Percentiles rank a stretch among this genome's conserved stretches.
These are phyloP conservation scores for Actinemys pallida DNA, from an alignment of 2,113 vertebrate species.

Conservation along the genomic window DNA sequence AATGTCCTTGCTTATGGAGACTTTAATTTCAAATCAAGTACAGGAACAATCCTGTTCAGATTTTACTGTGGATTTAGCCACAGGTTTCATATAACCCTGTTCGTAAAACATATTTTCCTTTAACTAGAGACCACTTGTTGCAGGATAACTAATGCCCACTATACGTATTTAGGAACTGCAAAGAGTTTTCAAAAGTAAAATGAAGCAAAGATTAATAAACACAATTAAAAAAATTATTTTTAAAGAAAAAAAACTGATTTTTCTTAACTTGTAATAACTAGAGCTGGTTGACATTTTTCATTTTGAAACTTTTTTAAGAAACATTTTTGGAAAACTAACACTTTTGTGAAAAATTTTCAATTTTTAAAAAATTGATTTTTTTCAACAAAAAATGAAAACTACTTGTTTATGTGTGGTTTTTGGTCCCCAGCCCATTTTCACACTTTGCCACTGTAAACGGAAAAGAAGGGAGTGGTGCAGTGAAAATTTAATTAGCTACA, in stretches of 20 bases:
- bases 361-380: too few relatives aligned
- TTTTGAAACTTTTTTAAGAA: background rate
- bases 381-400: background rate
- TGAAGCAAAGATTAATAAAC: background rate
- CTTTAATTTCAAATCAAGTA: background rate
- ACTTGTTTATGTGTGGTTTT: background rate
- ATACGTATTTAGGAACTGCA: background rate
- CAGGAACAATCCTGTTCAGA: conserved; percentile 26
- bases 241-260: background rate
- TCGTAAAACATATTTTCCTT: background rate
- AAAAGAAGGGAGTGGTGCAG: background rate
- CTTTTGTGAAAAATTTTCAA: too few relatives aligned
- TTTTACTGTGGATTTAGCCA: conserved; percentile 50
- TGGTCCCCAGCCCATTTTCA: background rate
- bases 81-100: background rate
- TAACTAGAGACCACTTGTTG: background rate
- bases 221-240: background rate
- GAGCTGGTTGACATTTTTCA: background rate
- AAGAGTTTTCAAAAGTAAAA: background rate
- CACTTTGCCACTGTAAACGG: background rate
- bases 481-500: background rate
- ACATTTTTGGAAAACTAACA: background rate
- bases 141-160: background rate
- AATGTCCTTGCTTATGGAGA: conserved; percentile 14
- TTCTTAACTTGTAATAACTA: background rate